Evolutionary conservation across 1,140 invertebrate genomes (phyloP).

Genomic region (Leguminivora glycinivorella): DNA sequence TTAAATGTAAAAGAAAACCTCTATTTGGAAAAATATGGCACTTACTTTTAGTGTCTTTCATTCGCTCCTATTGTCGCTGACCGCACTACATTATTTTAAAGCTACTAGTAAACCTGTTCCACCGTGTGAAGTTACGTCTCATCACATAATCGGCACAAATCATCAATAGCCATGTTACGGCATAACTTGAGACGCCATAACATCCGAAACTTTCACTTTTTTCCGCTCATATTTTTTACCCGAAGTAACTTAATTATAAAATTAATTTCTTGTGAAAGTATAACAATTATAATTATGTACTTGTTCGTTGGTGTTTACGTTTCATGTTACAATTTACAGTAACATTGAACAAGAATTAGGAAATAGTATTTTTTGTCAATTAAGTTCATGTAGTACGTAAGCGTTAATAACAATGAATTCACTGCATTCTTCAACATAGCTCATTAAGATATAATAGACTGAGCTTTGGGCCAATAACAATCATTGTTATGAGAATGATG

Average conservation of each 20-base stretch:
- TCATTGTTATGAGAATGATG: not conserved
- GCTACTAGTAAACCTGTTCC: conserved; percentile 44
- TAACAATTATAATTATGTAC: not conserved
- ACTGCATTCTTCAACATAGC: not conserved
- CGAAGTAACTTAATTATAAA: conserved; percentile 5
- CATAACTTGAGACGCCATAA: conserved; percentile 45
- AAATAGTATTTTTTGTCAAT: not conserved
- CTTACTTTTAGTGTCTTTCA: no score
- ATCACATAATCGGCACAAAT: conserved; percentile 52
- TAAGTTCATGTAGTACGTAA: not conserved
- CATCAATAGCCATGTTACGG: conserved; percentile 48
- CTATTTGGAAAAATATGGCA: no score
- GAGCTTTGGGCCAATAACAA: not conserved
- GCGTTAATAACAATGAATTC: not conserved
- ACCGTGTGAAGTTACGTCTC: conserved; percentile 46
- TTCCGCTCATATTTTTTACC: conserved; percentile 20
- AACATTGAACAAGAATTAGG: not conserved
- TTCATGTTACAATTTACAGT: conserved; percentile 5
- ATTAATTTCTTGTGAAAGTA: conserved; percentile 17
- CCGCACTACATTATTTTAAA: conserved; percentile 13
- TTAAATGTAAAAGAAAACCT: no score
- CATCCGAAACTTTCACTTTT: conserved; percentile 34
- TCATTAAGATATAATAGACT: not conserved
- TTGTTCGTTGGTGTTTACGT: not conserved
- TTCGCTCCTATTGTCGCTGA: no score